Base-by-base conservation (phyloP, 2,888 invertebrate genomes). In the Trichopria drosophilae region DNA sequence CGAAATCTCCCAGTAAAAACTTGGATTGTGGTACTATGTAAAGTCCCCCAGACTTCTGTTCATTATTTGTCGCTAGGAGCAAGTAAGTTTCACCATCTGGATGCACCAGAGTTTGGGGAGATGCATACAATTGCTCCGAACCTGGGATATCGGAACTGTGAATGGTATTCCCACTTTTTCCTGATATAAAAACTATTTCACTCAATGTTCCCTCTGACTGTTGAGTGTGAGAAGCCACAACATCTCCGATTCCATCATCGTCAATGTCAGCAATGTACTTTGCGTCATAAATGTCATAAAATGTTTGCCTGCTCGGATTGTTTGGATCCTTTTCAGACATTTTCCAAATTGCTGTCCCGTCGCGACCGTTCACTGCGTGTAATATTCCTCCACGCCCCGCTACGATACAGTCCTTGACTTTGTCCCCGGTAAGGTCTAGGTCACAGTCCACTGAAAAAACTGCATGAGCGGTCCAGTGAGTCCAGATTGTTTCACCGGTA, bases 371-470 rank as follows among this genome's bases (percentile, higher is more conserved):
- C 5, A 90, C 77, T 2, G 85, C 82, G 55, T 82, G 80, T 23
- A 86, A 76, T 61, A 84, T 80, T 62, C 88, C 90, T 59, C 84
- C 82, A 53, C 85, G 77, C 16, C 90, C 90, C 7, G 85, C 84
- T 22, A 84, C 82, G 39, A 91, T 72, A 68, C 90, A 91, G 70
- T 91, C 91, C 28, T 79, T 77, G 44, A 83, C 76, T 4, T 80
- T 80, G 73, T 91, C 90, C 5, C 73, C 75, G 64, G 86, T 85
- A 6, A 90, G 70, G 71, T 91, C 90, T 12, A 80, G 77, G 13
- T 81, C 80, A 70, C 91, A 91, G 62, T 87, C 84, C 20, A 90
- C 67, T 1, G 84, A 84, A 70, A 86, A 88, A 13, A 90, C 81
- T 58, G 87, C 85, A 61, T 88, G 86, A 26, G 82, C 78, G 5